A percentile compares a stretch with the other conserved stretches of the same genome.
These are phyloP conservation scores for Colaptes auratus DNA, from an alignment of 2,113 vertebrate genomes.

Conservation along the genomic window DNA sequence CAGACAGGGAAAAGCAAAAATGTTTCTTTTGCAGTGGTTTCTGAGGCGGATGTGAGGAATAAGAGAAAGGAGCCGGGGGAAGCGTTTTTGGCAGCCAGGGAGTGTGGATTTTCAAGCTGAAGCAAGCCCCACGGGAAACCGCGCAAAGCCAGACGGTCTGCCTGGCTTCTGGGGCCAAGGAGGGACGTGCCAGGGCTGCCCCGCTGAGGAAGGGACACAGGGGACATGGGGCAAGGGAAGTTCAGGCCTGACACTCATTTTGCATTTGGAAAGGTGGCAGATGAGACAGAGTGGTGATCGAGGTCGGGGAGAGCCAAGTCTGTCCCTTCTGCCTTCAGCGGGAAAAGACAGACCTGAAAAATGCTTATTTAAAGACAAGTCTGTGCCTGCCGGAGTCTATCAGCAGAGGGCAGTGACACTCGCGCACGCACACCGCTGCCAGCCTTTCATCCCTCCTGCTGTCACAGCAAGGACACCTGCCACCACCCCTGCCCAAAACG, in stretches of 20 bases:
- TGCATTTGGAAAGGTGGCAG: background rate
- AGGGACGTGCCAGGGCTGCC: background rate
- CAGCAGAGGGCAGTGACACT: slow-evolving; percentile 60
- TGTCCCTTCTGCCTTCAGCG: background rate
- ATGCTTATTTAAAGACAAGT: fast-evolving
- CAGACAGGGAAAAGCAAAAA: background rate
- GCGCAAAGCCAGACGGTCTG: background rate
- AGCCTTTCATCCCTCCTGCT: background rate
- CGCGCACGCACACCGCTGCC: background rate
- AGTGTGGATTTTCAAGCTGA: background rate
- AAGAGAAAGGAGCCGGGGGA: background rate
- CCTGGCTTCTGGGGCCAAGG: background rate
- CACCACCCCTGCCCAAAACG: background rate
- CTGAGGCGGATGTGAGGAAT: no score
- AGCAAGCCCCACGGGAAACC: background rate
- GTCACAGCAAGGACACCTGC: background rate
- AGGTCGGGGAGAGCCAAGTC: background rate
- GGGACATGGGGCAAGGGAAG: background rate
- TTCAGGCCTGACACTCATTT: fast-evolving
- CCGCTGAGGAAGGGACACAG: background rate
- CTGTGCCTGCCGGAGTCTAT: background rate
- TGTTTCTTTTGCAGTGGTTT: background rate
- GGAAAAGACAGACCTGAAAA: background rate
- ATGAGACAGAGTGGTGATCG: background rate
- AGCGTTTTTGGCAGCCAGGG: background rate